A percentile compares a stretch with the other conserved stretches of the same genome.
phyloP scores from a whole-genome alignment of 2,113 vertebrate genomes.

The Mustelus asterias region DNA sequence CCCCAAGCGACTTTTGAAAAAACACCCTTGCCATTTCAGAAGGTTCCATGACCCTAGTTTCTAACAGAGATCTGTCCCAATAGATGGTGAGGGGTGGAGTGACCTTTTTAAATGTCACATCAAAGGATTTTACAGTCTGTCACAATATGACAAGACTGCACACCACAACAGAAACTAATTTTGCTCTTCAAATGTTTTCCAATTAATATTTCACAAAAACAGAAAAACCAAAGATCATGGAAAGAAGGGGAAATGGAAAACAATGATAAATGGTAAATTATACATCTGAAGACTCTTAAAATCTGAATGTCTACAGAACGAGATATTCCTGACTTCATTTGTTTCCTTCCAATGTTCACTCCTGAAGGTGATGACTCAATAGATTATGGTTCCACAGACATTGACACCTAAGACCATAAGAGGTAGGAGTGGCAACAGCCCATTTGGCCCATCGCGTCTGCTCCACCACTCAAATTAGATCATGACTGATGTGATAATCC shows the following conservation, averaged over 20 bases:
- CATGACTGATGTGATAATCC: too few relatives aligned
- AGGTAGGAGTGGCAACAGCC: too few relatives aligned
- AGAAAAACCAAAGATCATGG: not conserved
- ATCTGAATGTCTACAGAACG: not conserved
- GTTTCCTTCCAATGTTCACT: slow-evolving; percentile 4
- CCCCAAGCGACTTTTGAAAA: not conserved
- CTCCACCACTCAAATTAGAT: too few relatives aligned
- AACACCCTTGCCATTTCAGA: not conserved
- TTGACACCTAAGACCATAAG: too few relatives aligned
- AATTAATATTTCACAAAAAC: not conserved
- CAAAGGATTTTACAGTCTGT: not conserved
- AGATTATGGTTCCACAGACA: not conserved
- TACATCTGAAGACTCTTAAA: not conserved
- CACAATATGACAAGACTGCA: too few relatives aligned
- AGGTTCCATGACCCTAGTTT: not conserved
- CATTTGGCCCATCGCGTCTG: too few relatives aligned
- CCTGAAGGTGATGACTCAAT: not conserved
- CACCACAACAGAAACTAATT: not conserved
- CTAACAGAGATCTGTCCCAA: not conserved
- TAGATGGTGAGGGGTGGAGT: not conserved
- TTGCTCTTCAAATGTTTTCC: slow-evolving; percentile 21
- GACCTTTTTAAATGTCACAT: not conserved
- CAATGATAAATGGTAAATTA: not conserved
- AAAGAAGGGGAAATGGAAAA: slow-evolving; percentile 11
- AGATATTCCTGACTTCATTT: not conserved